phyloP scores from a whole-genome alignment of 1,140 invertebrate species.

The Magallana angulata region DNA sequence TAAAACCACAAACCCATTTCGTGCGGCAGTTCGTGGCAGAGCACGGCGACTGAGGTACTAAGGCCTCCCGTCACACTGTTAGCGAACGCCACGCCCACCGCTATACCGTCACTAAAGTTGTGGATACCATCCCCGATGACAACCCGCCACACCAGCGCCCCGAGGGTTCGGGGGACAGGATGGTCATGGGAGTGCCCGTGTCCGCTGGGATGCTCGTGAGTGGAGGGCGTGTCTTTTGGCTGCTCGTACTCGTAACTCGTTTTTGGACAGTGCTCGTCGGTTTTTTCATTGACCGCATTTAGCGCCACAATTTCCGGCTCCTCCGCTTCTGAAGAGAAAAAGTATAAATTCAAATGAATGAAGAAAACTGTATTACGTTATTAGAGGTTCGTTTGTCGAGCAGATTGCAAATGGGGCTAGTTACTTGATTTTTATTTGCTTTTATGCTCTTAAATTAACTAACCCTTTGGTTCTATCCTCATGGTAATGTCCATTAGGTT shows the following conservation, averaged over 20 bases:
- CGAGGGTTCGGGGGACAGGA: conserved; percentile 9
- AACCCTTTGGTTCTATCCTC: not conserved
- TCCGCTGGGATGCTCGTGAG: not conserved
- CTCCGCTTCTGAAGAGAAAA: not conserved
- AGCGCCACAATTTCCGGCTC: not conserved
- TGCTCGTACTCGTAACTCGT: too few species aligned
- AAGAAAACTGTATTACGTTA: too few species aligned
- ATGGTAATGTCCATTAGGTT: not conserved
- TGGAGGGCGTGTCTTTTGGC: too few species aligned
- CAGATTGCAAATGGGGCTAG: too few species aligned
- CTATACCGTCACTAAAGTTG: conserved; percentile 81
- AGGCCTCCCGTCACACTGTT: conserved; percentile 74
- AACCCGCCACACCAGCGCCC: conserved; percentile 76
- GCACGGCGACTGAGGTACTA: conserved; percentile 80
- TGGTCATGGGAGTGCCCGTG: conserved; percentile 44
- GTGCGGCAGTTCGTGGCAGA: conserved; percentile 82
- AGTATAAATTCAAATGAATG: too few species aligned
- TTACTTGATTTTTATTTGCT: too few species aligned
- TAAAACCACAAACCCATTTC: conserved; percentile 78
- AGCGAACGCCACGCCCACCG: conserved; percentile 77
- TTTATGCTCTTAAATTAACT: not conserved
- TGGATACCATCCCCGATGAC: conserved; percentile 81
- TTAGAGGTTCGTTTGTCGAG: too few species aligned
- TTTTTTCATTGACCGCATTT: not conserved
- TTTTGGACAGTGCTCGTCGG: not conserved